Evolutionary conservation across 35 echinoderm and acorn worm species (phyloP).

Genomic region (Holothuria glaberrima): DNA sequence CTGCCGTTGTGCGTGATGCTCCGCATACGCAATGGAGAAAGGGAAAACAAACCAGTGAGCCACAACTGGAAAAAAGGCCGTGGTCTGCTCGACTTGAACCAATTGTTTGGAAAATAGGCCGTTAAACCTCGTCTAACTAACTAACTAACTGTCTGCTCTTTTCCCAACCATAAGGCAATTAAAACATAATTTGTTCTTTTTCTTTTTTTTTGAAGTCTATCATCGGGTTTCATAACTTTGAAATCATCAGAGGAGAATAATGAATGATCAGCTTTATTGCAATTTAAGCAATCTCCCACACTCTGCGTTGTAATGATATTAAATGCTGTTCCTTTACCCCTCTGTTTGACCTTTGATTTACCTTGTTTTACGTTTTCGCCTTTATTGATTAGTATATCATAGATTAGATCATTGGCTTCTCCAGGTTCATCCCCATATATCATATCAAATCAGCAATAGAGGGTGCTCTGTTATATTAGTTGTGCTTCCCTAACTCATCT

Average conservation of each 20-base stretch:
- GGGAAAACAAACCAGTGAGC: no score
- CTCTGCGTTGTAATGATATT: not conserved
- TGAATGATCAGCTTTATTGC: not conserved
- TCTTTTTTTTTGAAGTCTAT: not conserved
- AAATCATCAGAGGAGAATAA: constrained; percentile 5
- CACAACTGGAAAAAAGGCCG: no score
- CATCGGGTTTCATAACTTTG: not conserved
- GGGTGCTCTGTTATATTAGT: no score
- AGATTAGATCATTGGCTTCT: constrained; percentile 43
- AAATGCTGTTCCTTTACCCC: not conserved
- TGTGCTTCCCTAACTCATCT: no score
- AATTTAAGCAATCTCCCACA: not conserved
- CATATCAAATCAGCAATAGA: constrained; percentile 21
- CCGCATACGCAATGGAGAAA: no score
- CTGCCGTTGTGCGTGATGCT: no score
- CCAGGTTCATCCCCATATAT: not conserved
- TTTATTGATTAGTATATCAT: constrained; percentile 16
- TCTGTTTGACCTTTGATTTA: not conserved
- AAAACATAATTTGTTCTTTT: constrained; percentile 23
- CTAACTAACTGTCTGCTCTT: no score
- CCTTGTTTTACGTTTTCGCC: not conserved
- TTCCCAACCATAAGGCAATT: constrained; percentile 1
- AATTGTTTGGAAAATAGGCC: no score
- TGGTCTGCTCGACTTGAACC: no score
- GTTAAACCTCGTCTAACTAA: no score